phyloP scores from a whole-genome alignment of 2,888 invertebrate species.

The Chloroclysta siterata region DNA sequence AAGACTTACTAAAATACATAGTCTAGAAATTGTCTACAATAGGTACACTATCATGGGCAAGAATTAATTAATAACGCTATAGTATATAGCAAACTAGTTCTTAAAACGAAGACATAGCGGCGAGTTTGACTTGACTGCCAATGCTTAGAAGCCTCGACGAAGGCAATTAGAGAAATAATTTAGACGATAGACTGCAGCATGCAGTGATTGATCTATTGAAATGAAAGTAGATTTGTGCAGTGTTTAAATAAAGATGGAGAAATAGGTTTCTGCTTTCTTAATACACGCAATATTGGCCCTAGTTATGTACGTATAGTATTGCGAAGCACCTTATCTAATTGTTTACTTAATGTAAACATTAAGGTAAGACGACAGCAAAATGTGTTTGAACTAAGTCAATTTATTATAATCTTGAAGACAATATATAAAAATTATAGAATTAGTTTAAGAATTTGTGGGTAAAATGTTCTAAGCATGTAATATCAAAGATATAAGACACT shows the following conservation, averaged over 20 bases:
- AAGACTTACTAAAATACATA: no score
- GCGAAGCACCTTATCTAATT: no score
- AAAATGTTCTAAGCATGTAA: not conserved
- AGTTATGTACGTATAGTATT: not conserved
- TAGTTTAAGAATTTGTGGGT: no score
- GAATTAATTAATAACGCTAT: slow-evolving; percentile 10
- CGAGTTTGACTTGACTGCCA: slow-evolving; percentile 7
- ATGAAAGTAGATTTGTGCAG: slow-evolving; percentile 28
- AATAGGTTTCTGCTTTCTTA: not conserved
- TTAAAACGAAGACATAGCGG: slow-evolving; percentile 10
- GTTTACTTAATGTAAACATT: no score
- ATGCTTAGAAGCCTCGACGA: slow-evolving; percentile 12
- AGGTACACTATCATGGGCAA: slow-evolving; percentile 3
- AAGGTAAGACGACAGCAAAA: not conserved
- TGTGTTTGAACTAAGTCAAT: not conserved
- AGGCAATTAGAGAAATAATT: slow-evolving; percentile 42
- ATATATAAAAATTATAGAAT: no score
- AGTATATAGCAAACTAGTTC: slow-evolving; percentile 9
- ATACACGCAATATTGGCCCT: not conserved
- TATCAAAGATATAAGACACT: slow-evolving; percentile 4
- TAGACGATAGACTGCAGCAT: slow-evolving; percentile 34
- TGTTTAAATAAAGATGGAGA: not conserved
- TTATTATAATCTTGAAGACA: not conserved
- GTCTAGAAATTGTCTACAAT: no score
- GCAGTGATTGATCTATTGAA: slow-evolving; percentile 44